These are phyloP conservation scores for Hoplodrina ambigua DNA, from an alignment of 2,888 invertebrate genomes.

Conservation along the genomic window DNA sequence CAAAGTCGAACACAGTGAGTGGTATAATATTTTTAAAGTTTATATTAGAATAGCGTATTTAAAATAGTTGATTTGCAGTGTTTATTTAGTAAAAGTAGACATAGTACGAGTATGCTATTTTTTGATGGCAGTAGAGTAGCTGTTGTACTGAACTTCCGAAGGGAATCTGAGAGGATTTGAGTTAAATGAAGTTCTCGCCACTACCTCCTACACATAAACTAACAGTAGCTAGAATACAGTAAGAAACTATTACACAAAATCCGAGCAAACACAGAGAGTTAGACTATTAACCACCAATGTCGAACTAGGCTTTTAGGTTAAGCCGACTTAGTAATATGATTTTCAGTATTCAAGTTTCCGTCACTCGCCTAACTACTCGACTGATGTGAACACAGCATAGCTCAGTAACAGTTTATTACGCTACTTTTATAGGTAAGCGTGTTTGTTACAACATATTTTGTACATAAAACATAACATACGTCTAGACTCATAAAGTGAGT, in stretches of 20 bases:
- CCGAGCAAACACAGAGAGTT: neutral
- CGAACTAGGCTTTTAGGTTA: slow-evolving; percentile 4
- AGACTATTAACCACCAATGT: neutral
- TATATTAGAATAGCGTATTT: too few relatives aligned
- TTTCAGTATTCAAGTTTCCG: slow-evolving; percentile 9
- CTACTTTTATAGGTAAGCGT: slow-evolving; percentile 28
- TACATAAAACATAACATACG: slow-evolving; percentile 14
- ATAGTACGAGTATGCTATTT: too few relatives aligned
- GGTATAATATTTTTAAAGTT: too few relatives aligned
- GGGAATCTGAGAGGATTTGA: too few relatives aligned
- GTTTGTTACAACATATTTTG: slow-evolving; percentile 24
- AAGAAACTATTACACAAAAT: neutral
- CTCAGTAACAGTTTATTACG: slow-evolving; percentile 20
- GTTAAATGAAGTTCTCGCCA: too few relatives aligned
- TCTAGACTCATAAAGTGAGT: slow-evolving; percentile 42
- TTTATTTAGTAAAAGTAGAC: too few relatives aligned
- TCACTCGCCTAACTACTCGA: slow-evolving; percentile 10
- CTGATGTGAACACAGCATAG: slow-evolving; percentile 2
- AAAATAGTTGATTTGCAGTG: too few relatives aligned
- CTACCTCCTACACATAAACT: neutral
- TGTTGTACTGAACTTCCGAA: too few relatives aligned
- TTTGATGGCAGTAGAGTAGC: too few relatives aligned
- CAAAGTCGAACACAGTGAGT: too few relatives aligned
- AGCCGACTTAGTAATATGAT: slow-evolving; percentile 22
- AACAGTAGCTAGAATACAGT: neutral